Evolutionary conservation across 2,113 vertebrate species (phyloP).

Genomic region (Limanda limanda): DNA sequence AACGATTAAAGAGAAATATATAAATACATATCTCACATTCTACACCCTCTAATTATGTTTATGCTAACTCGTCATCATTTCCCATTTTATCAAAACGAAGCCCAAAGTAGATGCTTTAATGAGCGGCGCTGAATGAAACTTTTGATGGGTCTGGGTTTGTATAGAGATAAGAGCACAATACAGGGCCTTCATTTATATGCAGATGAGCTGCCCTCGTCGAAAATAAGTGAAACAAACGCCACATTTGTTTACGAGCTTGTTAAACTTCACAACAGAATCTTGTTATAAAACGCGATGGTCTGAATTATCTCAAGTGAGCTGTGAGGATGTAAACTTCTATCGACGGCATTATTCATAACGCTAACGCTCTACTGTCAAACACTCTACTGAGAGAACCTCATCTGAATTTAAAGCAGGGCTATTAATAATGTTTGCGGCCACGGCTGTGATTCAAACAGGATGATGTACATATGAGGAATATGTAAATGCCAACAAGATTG

Average conservation of each 20-base stretch:
- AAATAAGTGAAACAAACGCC: slow-evolving; percentile 12
- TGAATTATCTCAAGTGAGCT: slow-evolving; percentile 48
- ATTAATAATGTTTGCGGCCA: slow-evolving; percentile 17
- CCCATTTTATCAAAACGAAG: slow-evolving; percentile 23
- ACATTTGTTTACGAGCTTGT: slow-evolving; percentile 31
- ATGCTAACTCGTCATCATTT: slow-evolving; percentile 29
- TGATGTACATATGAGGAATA: slow-evolving; percentile 18
- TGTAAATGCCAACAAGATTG: slow-evolving; percentile 1
- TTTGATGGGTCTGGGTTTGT: slow-evolving; percentile 34
- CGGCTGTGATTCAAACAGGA: neutral
- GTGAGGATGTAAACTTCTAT: slow-evolving; percentile 60
- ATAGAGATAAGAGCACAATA: slow-evolving; percentile 27
- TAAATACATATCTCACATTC: slow-evolving; percentile 8
- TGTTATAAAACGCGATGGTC: slow-evolving; percentile 23
- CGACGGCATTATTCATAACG: slow-evolving; percentile 53
- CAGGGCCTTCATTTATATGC: slow-evolving; percentile 40
- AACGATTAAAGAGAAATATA: slow-evolving; percentile 1
- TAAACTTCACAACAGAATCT: slow-evolving; percentile 24
- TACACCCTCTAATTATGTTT: slow-evolving; percentile 21
- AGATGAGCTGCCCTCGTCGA: slow-evolving; percentile 46
- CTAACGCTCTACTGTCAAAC: slow-evolving; percentile 25
- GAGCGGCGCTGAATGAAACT: slow-evolving; percentile 22
- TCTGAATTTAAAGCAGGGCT: slow-evolving; percentile 31
- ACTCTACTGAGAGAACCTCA: slow-evolving; percentile 29
- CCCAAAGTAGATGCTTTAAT: neutral